Percentiles rank a stretch among this genome's conserved stretches.
These are phyloP conservation scores for Eulemur albifrons DNA, from an alignment of 2,797 vertebrate species.

Conservation along the genomic window DNA sequence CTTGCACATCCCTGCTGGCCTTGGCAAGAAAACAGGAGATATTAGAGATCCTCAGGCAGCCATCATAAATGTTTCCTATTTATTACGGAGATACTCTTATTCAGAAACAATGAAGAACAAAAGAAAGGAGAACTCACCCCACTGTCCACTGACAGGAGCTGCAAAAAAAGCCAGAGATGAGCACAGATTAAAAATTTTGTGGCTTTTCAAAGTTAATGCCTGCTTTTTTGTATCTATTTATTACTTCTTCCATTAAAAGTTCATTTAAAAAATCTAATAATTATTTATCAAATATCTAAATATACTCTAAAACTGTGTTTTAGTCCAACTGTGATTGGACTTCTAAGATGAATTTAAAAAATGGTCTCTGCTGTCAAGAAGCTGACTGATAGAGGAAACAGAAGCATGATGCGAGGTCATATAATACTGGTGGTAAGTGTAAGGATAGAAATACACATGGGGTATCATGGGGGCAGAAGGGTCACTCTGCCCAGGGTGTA, in stretches of 20 bases:
- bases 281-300: not conserved
- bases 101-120: not conserved
- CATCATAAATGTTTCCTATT: not conserved
- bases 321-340: not conserved
- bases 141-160: constrained; percentile 22
- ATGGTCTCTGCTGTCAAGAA: not conserved
- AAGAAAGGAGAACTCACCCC: constrained; percentile 58
- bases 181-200: not conserved
- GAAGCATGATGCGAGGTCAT: not conserved
- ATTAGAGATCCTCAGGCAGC: not conserved
- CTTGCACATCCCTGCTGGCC: not conserved
- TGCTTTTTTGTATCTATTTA: not conserved
- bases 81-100: not conserved
- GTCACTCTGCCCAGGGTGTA: not conserved
- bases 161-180: constrained; percentile 14
- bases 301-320: not conserved
- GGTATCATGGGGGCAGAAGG: not conserved
- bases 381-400: not conserved
- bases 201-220: not conserved
- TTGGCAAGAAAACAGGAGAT: not conserved
- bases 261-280: not conserved
- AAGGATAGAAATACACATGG: not conserved
- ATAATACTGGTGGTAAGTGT: not conserved
- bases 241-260: not conserved
- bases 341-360: not conserved